Evolutionary conservation across 2,113 vertebrate genomes (phyloP).

Genomic region (Melanerpes formicivorus): DNA sequence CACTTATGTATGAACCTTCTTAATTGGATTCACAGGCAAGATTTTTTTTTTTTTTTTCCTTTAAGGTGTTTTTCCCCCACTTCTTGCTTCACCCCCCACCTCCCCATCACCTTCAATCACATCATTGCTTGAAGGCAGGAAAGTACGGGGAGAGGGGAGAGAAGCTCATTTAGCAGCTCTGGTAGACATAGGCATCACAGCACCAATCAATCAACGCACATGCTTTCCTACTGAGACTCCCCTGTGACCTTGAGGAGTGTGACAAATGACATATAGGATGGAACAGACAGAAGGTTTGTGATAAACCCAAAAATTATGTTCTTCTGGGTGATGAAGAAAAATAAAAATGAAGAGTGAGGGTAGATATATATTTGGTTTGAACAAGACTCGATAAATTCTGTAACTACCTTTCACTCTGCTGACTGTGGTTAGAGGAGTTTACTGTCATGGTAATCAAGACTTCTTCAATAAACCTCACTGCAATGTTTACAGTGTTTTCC

Average conservation of each 20-base stretch:
- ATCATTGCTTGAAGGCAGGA: constrained; percentile 22
- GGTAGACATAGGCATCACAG: constrained; percentile 34
- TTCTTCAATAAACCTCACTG: constrained; percentile 71
- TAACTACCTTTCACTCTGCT: constrained; percentile 15
- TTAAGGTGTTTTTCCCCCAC: neutral
- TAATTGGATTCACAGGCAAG: constrained; percentile 3
- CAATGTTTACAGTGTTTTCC: constrained; percentile 63
- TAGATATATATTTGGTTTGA: constrained; percentile 64
- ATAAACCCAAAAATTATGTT: constrained; percentile 66
- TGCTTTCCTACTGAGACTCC: constrained; percentile 37
- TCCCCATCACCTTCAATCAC: neutral
- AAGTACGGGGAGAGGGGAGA: constrained; percentile 21
- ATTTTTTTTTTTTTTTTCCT: neutral
- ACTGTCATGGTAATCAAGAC: constrained; percentile 72
- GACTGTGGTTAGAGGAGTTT: constrained; percentile 45
- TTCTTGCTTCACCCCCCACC: neutral
- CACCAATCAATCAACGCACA: constrained; percentile 67
- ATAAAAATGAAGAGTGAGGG: constrained; percentile 60
- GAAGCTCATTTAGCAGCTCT: constrained; percentile 58
- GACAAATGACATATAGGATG: constrained; percentile 61
- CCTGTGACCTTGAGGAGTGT: constrained; percentile 73
- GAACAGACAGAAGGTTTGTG: constrained; percentile 58
- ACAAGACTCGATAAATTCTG: constrained; percentile 61
- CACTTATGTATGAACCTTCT: constrained; percentile 16
- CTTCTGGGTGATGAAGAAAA: constrained; percentile 61